phyloP scores from a whole-genome alignment of 2,113 vertebrate species.

The Xenus cinereus region DNA sequence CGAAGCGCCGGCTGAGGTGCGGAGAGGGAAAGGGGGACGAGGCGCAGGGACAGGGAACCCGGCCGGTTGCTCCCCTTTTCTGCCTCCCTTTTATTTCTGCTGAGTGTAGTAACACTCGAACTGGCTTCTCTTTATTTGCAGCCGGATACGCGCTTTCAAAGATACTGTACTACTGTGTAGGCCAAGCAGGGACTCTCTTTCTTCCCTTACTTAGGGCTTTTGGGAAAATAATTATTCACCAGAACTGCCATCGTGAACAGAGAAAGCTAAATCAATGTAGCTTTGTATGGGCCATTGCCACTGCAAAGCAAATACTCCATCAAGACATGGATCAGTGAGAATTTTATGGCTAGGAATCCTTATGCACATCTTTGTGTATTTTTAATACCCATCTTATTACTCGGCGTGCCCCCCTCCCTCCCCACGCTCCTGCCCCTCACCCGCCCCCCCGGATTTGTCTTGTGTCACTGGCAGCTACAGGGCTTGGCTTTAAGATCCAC shows the following conservation, averaged over 20 bases:
- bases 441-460: constrained; percentile 6
- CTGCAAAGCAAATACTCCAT: constrained; percentile 66
- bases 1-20: neutral
- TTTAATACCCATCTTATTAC: constrained; percentile 36
- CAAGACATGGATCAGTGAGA: constrained; percentile 55
- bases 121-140: constrained; percentile 36
- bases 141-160: constrained; percentile 57
- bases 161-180: constrained; percentile 53
- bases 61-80: neutral
- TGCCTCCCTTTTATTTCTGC: constrained; percentile 53
- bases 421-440: neutral
- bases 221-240: constrained; percentile 61
- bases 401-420: neutral
- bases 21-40: neutral
- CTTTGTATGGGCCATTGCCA: constrained; percentile 57
- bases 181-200: constrained; percentile 48
- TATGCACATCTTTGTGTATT: constrained; percentile 27
- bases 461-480: neutral
- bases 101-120: constrained; percentile 47
- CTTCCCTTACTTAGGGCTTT: constrained; percentile 50
- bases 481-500: neutral
- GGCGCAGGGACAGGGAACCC: neutral
- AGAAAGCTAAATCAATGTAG: constrained; percentile 56
- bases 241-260: constrained; percentile 46
- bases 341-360: constrained; percentile 47